phyloP scores from a whole-genome alignment of 35 echinoderm and acorn worm genomes.

The Chiridota heheva region DNA sequence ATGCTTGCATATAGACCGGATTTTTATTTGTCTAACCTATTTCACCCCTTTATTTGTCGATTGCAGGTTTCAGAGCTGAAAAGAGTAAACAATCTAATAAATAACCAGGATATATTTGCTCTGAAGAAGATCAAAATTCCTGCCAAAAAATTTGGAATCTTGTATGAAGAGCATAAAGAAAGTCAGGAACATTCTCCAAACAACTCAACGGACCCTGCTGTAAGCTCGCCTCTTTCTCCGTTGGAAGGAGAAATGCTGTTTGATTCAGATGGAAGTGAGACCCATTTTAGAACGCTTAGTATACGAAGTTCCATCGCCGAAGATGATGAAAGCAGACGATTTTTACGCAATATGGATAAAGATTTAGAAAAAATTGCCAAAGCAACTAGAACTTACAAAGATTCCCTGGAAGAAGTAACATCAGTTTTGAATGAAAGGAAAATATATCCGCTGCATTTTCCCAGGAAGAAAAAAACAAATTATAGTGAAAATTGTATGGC shows the following conservation, averaged over 20 bases:
- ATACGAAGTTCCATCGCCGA: slow-evolving; percentile 50
- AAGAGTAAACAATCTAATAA: slow-evolving; percentile 52
- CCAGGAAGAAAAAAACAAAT: neutral
- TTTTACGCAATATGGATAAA: slow-evolving; percentile 56
- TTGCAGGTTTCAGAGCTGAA: slow-evolving; percentile 65
- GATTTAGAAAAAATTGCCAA: slow-evolving; percentile 52
- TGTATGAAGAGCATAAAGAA: slow-evolving; percentile 36
- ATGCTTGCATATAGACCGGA: no score
- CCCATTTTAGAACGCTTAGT: slow-evolving; percentile 39
- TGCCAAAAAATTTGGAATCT: slow-evolving; percentile 56
- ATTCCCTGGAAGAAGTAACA: slow-evolving; percentile 45
- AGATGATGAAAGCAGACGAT: slow-evolving; percentile 40
- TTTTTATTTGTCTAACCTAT: no score
- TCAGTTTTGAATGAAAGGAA: slow-evolving; percentile 50
- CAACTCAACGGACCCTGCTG: neutral
- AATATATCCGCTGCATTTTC: slow-evolving; percentile 42
- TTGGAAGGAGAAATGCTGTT: slow-evolving; percentile 23
- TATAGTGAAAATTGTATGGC: no score
- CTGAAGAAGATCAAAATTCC: slow-evolving; percentile 50
- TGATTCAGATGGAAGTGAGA: slow-evolving; percentile 48
- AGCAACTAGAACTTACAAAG: slow-evolving; percentile 45
- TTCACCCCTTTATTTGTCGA: no score
- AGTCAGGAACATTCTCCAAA: neutral
- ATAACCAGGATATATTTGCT: slow-evolving; percentile 57
- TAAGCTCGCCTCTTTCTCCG: slow-evolving; percentile 10